Base-by-base conservation (phyloP, 2,113 vertebrate genomes). In the Stictonetta naevosa region DNA sequence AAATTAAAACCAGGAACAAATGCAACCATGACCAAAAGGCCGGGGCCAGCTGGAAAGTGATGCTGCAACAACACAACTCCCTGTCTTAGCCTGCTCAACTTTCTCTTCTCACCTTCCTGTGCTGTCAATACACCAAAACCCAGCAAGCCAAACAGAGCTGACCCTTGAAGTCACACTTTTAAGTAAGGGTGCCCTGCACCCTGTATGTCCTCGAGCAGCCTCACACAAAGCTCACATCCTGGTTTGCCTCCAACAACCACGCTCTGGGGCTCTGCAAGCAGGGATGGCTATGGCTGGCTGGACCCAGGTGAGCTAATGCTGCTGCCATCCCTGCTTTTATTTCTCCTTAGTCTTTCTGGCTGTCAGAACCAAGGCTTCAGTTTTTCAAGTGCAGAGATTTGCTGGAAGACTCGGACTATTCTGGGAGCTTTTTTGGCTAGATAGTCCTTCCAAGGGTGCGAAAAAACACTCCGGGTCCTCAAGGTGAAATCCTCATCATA, bases 241-340 rank as follows among this genome's bases (percentile, higher is more conserved):
- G 22, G 18, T n/a, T 62, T n/a, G 62, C n/a, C 63, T 76, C 74
- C 69, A 71, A 60, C 59, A 53, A 44, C 33, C 26, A 36, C 0
- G 5, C 29, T 74, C 67, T 3, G 1, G 53, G 34, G 50, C 58
- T 72, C 52, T 14, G 29, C 8, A 17, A 74, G 52, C 19, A 36
- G 26, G 31, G 52, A 55, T 0, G 1, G 67, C 67, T 20, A 21
- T 0, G 0, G 31, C 38, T 82, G 46, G 31, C 18, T 36, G 64
- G 53, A 34, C 34, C 38, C 44, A 18, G 15, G 10, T 14, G 36
- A 88, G 40, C 21, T 20, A 33, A 25, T 23, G 28, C 7, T 0
- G 0, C 11, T 14, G 7, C 63, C 40, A 58, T 29, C 68, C 40
- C 33, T 20, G 62, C 1, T 74, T 21, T 69, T 13, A 73, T 31